phyloP scores from a whole-genome alignment of 2,113 vertebrate species.

The Xyliphius kryptos region DNA sequence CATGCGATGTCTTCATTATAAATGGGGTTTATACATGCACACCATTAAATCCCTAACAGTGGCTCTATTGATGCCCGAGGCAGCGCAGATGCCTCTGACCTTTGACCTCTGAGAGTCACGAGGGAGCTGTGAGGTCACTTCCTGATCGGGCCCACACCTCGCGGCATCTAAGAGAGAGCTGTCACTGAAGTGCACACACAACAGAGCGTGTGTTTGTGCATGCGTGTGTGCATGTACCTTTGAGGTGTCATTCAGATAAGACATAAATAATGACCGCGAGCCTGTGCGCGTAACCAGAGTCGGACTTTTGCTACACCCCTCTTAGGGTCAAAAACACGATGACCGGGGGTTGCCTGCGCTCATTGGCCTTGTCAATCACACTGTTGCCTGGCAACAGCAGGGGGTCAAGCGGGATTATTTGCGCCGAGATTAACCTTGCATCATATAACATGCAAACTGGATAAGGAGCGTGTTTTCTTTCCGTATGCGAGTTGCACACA shows the following conservation, averaged over 20 bases:
- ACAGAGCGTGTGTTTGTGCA: neutral
- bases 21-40: no score
- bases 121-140: conserved; percentile 35
- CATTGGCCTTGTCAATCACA: conserved; percentile 44
- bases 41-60: conserved; percentile 45
- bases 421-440: no score
- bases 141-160: conserved; percentile 36
- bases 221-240: neutral
- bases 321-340: conserved; percentile 3
- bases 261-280: conserved; percentile 39
- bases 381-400: conserved; percentile 33
- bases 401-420: no score
- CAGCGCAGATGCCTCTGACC: conserved; percentile 34
- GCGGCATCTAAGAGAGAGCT: conserved; percentile 34
- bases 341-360: conserved; percentile 39
- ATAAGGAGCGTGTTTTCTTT: no score
- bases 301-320: no score
- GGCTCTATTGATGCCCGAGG: conserved; percentile 43
- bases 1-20: no score
- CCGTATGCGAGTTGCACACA: no score
- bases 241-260: no score
- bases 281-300: no score
- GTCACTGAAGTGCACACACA: conserved; percentile 43
- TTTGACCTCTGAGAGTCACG: conserved; percentile 35
- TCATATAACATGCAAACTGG: no score